Base-by-base conservation (phyloP, 2,888 invertebrate species). In the Caprella mutica region DNA sequence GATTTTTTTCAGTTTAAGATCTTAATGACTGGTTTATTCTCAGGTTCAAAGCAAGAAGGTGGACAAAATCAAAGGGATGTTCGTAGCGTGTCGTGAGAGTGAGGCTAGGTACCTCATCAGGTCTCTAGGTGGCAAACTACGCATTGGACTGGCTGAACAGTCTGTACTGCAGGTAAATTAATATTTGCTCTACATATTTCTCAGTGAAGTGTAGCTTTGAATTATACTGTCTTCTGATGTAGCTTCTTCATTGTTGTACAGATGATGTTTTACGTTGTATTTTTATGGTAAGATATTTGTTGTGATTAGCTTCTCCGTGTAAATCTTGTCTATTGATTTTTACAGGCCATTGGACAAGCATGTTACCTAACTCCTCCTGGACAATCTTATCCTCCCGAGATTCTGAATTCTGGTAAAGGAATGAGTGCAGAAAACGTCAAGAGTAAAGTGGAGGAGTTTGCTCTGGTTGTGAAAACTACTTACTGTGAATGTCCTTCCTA, bases 401-500 rank as follows among this genome's bases (percentile, higher is more conserved):
- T 78, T 21, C 65, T 86, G 1, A 80, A 86, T 71, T 79, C 78
- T 0, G 77, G 82, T 0, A 78, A 80, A 66, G 80, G 78, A 27
- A 69, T 83, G 66, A 72, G 80, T 0, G 70, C 80, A 0, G 88
- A 87, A 0, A 70, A 75, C 5, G 81, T 88, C 68, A 94, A 93
- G 75, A 75, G 79, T 30, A 77, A 79, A 67, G 78, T 86, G 48
- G 90, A 92, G 21, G 81, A 82, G 65, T 76, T 80, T 62, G 80
- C 87, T 0, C 75, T 89, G 14, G 79, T 82, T 29, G 75, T 97
- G 26, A 97, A 97, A 77, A 89, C 89, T 1, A 86, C 92, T 0
- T 96, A 92, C 75, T 91, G 89, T 75, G 90, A 94, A 75, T 97
- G 96, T 71, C 97, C 98, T 19, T 90, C 88, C 75, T 97, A 92